Percentiles rank a stretch among this genome's conserved stretches.
Conservation (phyloP, 1,140 invertebrate genomes). For the Drosophila ficusphila region DNA sequence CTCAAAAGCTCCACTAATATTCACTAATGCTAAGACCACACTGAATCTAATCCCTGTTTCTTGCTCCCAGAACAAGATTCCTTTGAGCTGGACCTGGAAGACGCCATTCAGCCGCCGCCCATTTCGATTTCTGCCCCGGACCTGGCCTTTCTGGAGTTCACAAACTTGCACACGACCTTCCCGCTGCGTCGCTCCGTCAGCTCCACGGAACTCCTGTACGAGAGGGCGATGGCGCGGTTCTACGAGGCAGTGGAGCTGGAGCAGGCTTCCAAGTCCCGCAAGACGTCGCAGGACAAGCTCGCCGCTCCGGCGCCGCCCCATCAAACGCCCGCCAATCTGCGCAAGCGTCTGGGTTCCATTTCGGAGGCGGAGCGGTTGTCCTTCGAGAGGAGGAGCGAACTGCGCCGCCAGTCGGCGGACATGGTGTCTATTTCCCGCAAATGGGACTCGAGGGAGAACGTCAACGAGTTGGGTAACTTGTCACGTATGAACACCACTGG, state of each 20-base stretch:
- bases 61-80: slow-evolving; percentile 85
- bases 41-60: slow-evolving; percentile 7
- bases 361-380: slow-evolving; percentile 77
- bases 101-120: slow-evolving; percentile 89
- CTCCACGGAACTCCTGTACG: slow-evolving; percentile 92
- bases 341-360: slow-evolving; percentile 79
- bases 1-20: too few species aligned
- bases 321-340: slow-evolving; percentile 49
- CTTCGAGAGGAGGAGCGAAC: slow-evolving; percentile 71
- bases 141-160: slow-evolving; percentile 85
- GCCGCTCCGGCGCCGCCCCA: neutral
- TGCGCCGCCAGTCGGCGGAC: slow-evolving; percentile 75
- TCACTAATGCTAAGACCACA: too few species aligned
- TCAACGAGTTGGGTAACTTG: slow-evolving; percentile 43
- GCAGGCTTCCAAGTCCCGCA: slow-evolving; percentile 86
- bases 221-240: slow-evolving; percentile 91
- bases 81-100: slow-evolving; percentile 86
- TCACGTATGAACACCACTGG: slow-evolving; percentile 31
- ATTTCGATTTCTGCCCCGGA: slow-evolving; percentile 92
- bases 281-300: slow-evolving; percentile 52
- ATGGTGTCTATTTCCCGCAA: slow-evolving; percentile 58
- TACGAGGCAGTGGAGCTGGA: slow-evolving; percentile 90
- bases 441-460: slow-evolving; percentile 77
- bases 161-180: slow-evolving; percentile 84
- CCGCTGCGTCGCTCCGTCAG: slow-evolving; percentile 89